Conservation (phyloP, 1,140 invertebrate species). For the Patella vulgata region DNA sequence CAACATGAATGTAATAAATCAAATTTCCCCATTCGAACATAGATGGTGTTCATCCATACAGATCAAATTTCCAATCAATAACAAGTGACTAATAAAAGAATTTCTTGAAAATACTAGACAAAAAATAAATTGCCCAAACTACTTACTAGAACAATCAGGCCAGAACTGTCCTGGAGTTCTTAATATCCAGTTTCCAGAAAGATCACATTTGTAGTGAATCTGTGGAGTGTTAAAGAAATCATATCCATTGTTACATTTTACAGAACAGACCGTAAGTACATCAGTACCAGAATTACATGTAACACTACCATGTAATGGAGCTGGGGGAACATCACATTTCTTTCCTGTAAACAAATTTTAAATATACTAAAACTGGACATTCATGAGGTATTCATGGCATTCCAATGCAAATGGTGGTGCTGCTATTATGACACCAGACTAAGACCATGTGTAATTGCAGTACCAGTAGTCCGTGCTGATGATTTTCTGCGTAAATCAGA, state of each 20-base stretch:
- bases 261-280: constrained; percentile 19
- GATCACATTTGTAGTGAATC: constrained; percentile 24
- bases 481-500: too few relatives aligned
- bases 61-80: not conserved
- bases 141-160: constrained; percentile 38
- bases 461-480: too few relatives aligned
- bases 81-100: not conserved
- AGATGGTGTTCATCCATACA: not conserved
- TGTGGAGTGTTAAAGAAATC: constrained; percentile 27
- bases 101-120: too few relatives aligned
- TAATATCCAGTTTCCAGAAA: constrained; percentile 26
- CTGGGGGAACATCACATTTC: constrained; percentile 18
- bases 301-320: constrained; percentile 25
- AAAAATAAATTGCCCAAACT: too few relatives aligned
- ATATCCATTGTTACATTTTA: constrained; percentile 26
- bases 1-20: not conserved
- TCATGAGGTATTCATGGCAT: too few relatives aligned
- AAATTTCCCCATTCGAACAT: not conserved
- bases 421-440: too few relatives aligned
- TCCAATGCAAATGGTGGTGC: too few relatives aligned
- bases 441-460: too few relatives aligned
- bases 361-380: too few relatives aligned
- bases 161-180: constrained; percentile 15
- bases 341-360: constrained; percentile 20
- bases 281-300: constrained; percentile 14